phyloP scores from a whole-genome alignment of 2,888 invertebrate genomes.

The Prosopocoilus inquinatus region DNA sequence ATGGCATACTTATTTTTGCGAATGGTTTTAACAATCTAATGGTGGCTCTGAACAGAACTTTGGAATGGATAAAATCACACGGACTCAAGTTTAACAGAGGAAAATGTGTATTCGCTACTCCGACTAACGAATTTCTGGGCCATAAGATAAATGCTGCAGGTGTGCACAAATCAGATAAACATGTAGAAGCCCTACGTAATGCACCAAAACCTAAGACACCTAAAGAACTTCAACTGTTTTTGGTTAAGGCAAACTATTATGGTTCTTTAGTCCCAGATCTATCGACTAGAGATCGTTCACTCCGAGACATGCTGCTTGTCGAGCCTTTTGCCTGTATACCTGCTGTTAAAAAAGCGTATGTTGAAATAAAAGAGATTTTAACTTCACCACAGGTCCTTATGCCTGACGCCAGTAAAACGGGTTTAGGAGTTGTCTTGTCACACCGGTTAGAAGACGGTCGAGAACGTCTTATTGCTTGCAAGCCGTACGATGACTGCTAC shows the following conservation, averaged over 20 bases:
- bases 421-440: too few species aligned
- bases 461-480: too few species aligned
- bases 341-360: not conserved
- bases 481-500: conserved; percentile 20
- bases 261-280: not conserved
- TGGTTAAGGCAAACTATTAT: not conserved
- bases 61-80: not conserved
- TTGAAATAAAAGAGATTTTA: not conserved
- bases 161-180: too few species aligned
- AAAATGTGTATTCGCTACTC: not conserved
- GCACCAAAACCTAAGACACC: too few species aligned
- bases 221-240: too few species aligned
- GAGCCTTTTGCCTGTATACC: not conserved
- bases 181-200: too few species aligned
- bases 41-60: not conserved
- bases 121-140: not conserved
- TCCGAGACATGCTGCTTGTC: not conserved
- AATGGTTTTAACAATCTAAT: not conserved
- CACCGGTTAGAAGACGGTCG: too few species aligned
- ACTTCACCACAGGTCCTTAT: conserved; percentile 2
- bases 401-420: too few species aligned
- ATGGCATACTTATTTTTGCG: not conserved
- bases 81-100: not conserved
- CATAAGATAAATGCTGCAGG: too few species aligned
- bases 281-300: not conserved